Evolutionary conservation across 2,888 invertebrate species (phyloP).

Genomic region (Gibbula magus): DNA sequence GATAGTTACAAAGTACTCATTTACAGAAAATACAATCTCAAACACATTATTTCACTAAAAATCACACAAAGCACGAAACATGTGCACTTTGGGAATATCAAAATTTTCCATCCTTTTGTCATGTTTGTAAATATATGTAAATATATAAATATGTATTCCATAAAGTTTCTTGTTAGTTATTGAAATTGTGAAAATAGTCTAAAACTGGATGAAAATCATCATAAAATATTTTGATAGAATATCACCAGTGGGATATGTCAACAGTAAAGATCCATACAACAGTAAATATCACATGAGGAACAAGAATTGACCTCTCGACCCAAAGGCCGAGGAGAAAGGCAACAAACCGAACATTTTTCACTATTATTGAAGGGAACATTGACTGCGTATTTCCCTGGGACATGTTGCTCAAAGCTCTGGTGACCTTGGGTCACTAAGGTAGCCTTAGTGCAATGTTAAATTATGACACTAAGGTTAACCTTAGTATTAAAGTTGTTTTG

Average conservation of each 20-base stretch:
- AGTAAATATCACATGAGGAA: conserved; percentile 16
- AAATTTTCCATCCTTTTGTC: background rate
- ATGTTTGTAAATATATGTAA: background rate
- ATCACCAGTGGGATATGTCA: conserved; percentile 15
- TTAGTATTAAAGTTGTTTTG: too few species aligned
- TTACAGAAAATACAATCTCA: too few species aligned
- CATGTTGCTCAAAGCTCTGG: too few species aligned
- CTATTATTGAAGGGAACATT: too few species aligned
- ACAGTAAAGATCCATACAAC: conserved; percentile 1
- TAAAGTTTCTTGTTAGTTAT: background rate
- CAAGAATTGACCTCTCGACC: background rate
- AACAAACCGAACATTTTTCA: background rate
- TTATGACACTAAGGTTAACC: too few species aligned
- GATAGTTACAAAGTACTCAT: too few species aligned
- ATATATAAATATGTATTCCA: background rate
- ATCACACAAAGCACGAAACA: too few species aligned
- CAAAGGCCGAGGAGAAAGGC: background rate
- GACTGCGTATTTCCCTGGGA: too few species aligned
- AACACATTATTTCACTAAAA: too few species aligned
- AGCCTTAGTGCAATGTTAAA: too few species aligned
- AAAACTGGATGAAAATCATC: conserved; percentile 9
- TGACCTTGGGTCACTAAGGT: too few species aligned
- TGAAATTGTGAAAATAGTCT: conserved; percentile 8
- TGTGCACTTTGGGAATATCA: too few species aligned
- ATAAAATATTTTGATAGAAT: conserved; percentile 18